phyloP scores from a whole-genome alignment of 1,140 invertebrate species.

The Paracyclopina nana region DNA sequence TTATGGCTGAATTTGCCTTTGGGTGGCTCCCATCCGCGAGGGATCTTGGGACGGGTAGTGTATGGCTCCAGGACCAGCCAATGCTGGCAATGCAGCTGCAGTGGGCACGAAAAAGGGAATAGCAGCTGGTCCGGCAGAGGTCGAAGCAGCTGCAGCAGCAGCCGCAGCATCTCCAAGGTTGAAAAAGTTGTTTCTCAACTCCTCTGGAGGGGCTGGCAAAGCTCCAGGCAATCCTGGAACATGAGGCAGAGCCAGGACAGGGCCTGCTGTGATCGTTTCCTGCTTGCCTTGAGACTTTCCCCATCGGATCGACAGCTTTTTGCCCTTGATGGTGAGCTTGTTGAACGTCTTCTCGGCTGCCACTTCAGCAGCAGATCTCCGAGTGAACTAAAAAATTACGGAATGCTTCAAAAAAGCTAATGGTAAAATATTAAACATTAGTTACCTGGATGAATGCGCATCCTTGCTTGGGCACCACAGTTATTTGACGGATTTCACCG shows the following conservation, averaged over 20 bases:
- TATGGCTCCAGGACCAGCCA: constrained; percentile 30
- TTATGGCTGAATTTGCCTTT: too few species aligned
- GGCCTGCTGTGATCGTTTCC: constrained; percentile 24
- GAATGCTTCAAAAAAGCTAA: too few species aligned
- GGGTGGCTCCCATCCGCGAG: constrained; percentile 48
- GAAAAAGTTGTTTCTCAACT: constrained; percentile 58
- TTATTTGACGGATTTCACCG: constrained; percentile 89
- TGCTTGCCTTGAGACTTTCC: constrained; percentile 63
- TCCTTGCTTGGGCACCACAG: constrained; percentile 73
- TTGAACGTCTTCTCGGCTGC: constrained; percentile 94
- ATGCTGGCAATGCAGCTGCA: constrained; percentile 27
- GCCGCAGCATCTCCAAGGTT: constrained; percentile 39
- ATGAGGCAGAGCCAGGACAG: constrained; percentile 62
- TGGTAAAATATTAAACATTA: too few species aligned
- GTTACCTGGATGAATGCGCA: constrained; percentile 98
- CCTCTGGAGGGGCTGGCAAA: constrained; percentile 53
- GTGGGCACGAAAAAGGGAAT: constrained; percentile 21
- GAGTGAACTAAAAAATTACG: too few species aligned
- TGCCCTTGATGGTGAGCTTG: constrained; percentile 66
- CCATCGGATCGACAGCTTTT: constrained; percentile 87
- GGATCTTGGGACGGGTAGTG: constrained; percentile 92
- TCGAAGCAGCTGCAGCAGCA: constrained; percentile 31
- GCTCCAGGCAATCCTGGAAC: constrained; percentile 28
- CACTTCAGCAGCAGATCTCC: constrained; percentile 62
- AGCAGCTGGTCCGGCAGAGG: constrained; percentile 24